Conservation (phyloP, 2,888 invertebrate genomes). For the Gymnosoma rotundatum region DNA sequence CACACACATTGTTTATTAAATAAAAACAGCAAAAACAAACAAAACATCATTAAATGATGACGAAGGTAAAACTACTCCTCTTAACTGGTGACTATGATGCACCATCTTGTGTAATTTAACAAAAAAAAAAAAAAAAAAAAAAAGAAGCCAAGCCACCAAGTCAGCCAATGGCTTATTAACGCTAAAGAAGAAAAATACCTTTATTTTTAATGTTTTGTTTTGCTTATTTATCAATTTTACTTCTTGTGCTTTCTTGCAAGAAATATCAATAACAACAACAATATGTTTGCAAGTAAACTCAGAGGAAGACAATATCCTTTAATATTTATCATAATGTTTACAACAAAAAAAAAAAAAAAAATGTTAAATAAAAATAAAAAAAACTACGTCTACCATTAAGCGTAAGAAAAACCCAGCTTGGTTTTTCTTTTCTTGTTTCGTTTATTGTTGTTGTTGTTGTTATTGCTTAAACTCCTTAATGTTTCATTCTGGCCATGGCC, state of each 20-base stretch:
- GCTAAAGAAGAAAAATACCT: slow-evolving; percentile 17
- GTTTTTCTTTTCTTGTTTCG: background rate
- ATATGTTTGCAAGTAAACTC: slow-evolving; percentile 1
- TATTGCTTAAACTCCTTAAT: slow-evolving; percentile 39
- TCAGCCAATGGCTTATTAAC: slow-evolving; percentile 42
- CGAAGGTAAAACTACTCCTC: slow-evolving; percentile 13
- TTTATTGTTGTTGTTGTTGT: background rate
- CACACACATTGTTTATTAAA: slow-evolving; percentile 63
- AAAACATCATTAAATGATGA: slow-evolving; percentile 53
- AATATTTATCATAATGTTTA: slow-evolving; percentile 65
- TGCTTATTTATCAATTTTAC: slow-evolving; percentile 38
- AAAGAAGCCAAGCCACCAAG: slow-evolving; percentile 20
- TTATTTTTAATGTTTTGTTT: slow-evolving; percentile 36
- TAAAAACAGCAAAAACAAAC: slow-evolving; percentile 9
- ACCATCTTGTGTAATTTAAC: slow-evolving; percentile 28
- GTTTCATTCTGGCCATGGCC: slow-evolving; percentile 56
- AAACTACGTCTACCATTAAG: slow-evolving; percentile 28
- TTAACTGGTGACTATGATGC: slow-evolving; percentile 14
- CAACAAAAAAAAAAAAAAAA: slow-evolving; percentile 25
- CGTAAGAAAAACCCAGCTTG: background rate
- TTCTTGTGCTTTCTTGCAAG: slow-evolving; percentile 2
- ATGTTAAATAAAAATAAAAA: slow-evolving; percentile 4
- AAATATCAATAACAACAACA: slow-evolving; percentile 28
- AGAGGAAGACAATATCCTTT: slow-evolving; percentile 54
- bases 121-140: slow-evolving; percentile 23